Conservation (phyloP, 2,113 vertebrate species). For the Etia nguti region DNA sequence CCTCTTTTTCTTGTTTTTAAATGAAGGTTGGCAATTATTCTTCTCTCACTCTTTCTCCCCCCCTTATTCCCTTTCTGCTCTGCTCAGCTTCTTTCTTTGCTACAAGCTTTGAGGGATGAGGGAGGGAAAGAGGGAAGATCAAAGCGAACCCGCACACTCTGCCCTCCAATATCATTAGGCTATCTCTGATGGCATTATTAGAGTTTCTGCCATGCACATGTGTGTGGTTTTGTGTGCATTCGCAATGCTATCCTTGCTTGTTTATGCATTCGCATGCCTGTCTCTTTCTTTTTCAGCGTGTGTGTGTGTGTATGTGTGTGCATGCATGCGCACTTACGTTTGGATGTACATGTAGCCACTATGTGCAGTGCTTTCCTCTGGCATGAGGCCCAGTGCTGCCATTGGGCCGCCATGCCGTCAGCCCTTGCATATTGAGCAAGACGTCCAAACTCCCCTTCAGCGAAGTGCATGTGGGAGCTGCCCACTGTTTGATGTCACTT, state of each 20-base stretch:
- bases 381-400: conserved; percentile 2
- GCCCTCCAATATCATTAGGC: conserved; percentile 55
- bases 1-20: conserved; percentile 16
- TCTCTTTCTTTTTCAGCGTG: not conserved
- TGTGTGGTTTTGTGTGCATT: not conserved
- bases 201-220: not conserved
- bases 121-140: conserved; percentile 25
- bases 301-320: not conserved
- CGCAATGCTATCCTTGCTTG: not conserved
- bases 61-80: not conserved
- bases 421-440: conserved; percentile 47
- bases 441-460: conserved; percentile 13
- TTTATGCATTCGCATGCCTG: not conserved
- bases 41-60: not conserved
- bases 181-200: conserved; percentile 54
- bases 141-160: conserved; percentile 46
- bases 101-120: conserved; percentile 29
- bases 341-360: not conserved
- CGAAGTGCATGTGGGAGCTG: conserved; percentile 6
- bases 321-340: not conserved
- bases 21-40: not conserved
- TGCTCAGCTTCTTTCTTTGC: conserved; percentile 5
- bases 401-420: not conserved
- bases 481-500: conserved; percentile 67
- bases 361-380: not conserved